Percentiles rank a stretch among this genome's conserved stretches.
Evolutionary conservation across 2,888 invertebrate genomes (phyloP).

Genomic region (Caenorhabditis imperialis): DNA sequence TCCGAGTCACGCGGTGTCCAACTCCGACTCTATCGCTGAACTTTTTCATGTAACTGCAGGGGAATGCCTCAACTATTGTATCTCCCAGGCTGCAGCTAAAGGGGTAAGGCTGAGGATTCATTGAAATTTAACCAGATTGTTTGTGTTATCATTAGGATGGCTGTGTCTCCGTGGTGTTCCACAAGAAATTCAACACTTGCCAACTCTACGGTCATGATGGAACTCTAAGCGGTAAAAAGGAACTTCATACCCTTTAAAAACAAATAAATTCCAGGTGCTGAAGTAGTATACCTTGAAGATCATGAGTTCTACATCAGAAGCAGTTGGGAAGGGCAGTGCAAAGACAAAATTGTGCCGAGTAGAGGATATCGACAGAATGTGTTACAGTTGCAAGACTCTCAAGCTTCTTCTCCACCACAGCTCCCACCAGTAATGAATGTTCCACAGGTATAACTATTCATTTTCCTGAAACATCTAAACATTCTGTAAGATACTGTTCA

Average conservation of each 20-base stretch:
- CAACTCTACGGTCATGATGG: constrained; percentile 67
- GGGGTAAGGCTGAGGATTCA: constrained; percentile 61
- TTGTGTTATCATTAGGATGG: constrained; percentile 57
- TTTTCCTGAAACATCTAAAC: background rate
- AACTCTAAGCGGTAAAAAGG: constrained; percentile 34
- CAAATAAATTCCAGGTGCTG: constrained; percentile 30
- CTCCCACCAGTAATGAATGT: constrained; percentile 18
- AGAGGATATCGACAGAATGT: constrained; percentile 53
- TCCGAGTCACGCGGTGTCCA: constrained; percentile 63
- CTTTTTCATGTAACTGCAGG: constrained; percentile 67
- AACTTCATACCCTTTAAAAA: background rate
- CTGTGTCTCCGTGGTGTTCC: constrained; percentile 73
- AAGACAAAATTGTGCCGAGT: constrained; percentile 44
- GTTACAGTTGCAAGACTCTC: constrained; percentile 11
- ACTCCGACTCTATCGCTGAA: constrained; percentile 69
- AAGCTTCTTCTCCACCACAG: background rate
- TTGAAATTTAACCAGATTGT: background rate
- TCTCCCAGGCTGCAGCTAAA: constrained; percentile 61
- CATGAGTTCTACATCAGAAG: constrained; percentile 63
- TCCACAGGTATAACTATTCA: constrained; percentile 33
- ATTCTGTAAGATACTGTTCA: constrained; percentile 1
- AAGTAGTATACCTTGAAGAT: constrained; percentile 55
- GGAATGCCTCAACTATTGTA: constrained; percentile 73
- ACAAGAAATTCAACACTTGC: constrained; percentile 71
- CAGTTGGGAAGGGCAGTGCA: constrained; percentile 57